Base-by-base conservation (phyloP, 2,797 vertebrate species). In the Choloepus didactylus region DNA sequence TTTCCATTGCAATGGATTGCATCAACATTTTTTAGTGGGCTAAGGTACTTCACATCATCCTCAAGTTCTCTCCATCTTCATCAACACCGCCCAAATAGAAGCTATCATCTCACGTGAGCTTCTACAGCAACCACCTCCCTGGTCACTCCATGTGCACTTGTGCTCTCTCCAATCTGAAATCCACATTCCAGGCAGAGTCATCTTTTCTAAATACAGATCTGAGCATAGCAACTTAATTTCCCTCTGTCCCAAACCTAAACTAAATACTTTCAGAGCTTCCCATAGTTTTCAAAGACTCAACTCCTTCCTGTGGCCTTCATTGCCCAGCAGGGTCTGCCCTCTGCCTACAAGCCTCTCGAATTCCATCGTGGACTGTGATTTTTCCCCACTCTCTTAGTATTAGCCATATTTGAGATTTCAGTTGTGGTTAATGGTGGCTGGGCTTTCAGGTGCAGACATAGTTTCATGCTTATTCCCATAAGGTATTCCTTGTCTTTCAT, bases 161-260 rank as follows among this genome's bases (percentile, higher is more conserved):
- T 23, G 15, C 9, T 12, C 59, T 18, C 38, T 59, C 11, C 93
- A 84, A 77, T 95, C 4, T 87, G 44, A 69, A 73, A 86, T 73
- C 87, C n/a, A 69, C 19, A 88, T 60, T 60, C 35, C 44, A 86
- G 35, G 31, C 66, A 93, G n/a, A 85, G 4, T 86, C 31, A 82
- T 82, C 9, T 79, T 89, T 94, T 87, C n/a, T 72, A 56, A 94
- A 60, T 66, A 44, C 21, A 91, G 27, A 88, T 70, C 18, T 70
- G 49, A 84, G 91, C 21, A 54, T 56, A 8, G 35, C 64, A 91
- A 62, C 51, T 76, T 84, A 83, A 10, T 59, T 49, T 77, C n/a
- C 46, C 29, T 92, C 41, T 27, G 93, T 86, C 15, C 21, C 66
- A 51, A 91, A 44, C 25, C 62, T 73, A 35, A 25, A 4, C 10